These are phyloP conservation scores for Haemorhous mexicanus DNA, from an alignment of 2,113 vertebrate genomes.

Conservation along the genomic window DNA sequence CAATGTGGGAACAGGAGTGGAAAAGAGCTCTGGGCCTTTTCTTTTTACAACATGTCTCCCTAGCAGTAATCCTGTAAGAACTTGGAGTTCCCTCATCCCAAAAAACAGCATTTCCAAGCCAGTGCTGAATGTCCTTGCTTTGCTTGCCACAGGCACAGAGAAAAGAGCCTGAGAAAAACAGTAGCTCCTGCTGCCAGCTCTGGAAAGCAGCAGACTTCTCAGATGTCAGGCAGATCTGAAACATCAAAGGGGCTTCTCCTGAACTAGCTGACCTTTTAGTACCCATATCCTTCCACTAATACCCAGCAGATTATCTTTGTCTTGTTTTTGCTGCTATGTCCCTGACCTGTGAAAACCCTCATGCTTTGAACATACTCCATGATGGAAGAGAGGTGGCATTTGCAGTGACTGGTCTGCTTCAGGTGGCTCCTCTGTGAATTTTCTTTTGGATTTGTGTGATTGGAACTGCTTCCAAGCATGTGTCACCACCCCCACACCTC, in stretches of 20 bases:
- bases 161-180: background rate
- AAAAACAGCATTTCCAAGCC: background rate
- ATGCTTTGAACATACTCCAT: background rate
- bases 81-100: background rate
- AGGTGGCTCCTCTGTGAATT: background rate
- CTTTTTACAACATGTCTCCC: background rate
- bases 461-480: background rate
- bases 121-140: background rate
- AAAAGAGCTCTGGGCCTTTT: background rate
- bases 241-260: constrained; percentile 1
- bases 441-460: background rate
- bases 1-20: background rate
- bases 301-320: constrained; percentile 1
- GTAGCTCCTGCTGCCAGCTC: background rate
- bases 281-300: background rate
- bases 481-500: background rate
- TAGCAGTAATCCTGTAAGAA: background rate
- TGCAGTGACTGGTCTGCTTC: background rate
- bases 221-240: background rate
- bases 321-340: background rate
- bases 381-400: background rate
- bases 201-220: background rate
- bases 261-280: background rate
- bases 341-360: background rate
- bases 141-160: background rate